Evolutionary conservation across 2,888 invertebrate genomes (phyloP), one percentile per base, ranked within the genome.

Genomic region (Erebia epiphron): DNA sequence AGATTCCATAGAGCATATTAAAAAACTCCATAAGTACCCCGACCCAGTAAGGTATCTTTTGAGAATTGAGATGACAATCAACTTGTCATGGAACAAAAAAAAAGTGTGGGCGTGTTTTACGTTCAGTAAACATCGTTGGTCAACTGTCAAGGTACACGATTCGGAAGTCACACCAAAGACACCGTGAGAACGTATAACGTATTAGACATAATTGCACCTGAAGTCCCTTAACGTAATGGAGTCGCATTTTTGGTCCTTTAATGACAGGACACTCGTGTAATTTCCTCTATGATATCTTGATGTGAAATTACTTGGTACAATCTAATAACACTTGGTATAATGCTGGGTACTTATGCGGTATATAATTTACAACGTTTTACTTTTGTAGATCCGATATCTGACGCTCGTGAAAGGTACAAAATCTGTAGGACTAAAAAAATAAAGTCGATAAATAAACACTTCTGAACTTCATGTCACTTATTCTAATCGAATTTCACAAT

Each of bases 101-200:
- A 26, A 52, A 64, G 64, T 41, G 54, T 64, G 41, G 50, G 62
- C 56, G 56, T 18, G 56, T 56, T 57, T 54, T 26, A 57, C 35
- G 57, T 50, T 21, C 52, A 18, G 46, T 67, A 50, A 43, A 67
- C 58, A 54, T 61, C 57, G 54, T 56, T 66, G 68, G 70, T 70
- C 64, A 68, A 71, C 69, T 57, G 70, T 66, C 63, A 71, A 67
- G 21, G 35, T 18, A 54, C 50, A 61, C 43, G 65, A 58, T 79
- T 81, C 84, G 87, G 88, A 90, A 89, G 87, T 85, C 78, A 76
- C 81, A 80, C 79, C 83, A 84, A 81, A 81, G 82, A 80, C 79
- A 70, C 78, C 89, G 90, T 91, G 89, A 86, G 90, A 90, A 90
- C 80, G 76, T 67, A 67, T 58, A 90, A 90, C 80, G 76, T 65